These are phyloP conservation scores for Notothenia rossii DNA, from an alignment of 2,113 vertebrate genomes.

Conservation along the genomic window DNA sequence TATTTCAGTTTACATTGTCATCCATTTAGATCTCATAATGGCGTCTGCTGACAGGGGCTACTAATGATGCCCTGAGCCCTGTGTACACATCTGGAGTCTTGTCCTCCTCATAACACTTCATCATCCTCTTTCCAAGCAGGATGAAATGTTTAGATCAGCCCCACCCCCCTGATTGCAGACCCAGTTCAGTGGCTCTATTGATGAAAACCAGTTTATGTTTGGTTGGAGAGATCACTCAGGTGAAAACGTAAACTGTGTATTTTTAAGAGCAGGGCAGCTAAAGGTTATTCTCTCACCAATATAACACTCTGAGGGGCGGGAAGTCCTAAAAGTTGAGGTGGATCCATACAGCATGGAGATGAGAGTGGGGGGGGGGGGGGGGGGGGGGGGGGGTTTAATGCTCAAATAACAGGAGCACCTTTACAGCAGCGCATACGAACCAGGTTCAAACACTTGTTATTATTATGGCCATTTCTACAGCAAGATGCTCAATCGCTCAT, in stretches of 20 bases:
- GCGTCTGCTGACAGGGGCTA: slow-evolving; percentile 67
- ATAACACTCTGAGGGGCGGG: slow-evolving; percentile 20
- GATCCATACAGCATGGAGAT: background rate
- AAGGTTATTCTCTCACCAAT: slow-evolving; percentile 34
- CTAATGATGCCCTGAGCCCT: slow-evolving; percentile 66
- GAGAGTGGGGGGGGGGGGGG: background rate
- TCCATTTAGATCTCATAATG: slow-evolving; percentile 68
- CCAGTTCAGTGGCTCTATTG: slow-evolving; percentile 23
- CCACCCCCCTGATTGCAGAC: slow-evolving; percentile 55
- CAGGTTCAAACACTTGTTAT: background rate
- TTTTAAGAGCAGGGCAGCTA: slow-evolving; percentile 33
- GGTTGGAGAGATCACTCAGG: slow-evolving; percentile 54
- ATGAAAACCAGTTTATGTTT: slow-evolving; percentile 53
- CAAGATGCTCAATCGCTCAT: background rate
- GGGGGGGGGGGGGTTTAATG: background rate
- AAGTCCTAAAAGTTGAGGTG: background rate
- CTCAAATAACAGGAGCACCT: slow-evolving; percentile 6
- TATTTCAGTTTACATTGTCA: slow-evolving; percentile 76
- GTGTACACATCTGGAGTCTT: slow-evolving; percentile 70
- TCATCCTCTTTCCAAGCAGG: slow-evolving; percentile 52
- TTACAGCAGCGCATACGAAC: background rate
- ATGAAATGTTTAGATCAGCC: slow-evolving; percentile 73
- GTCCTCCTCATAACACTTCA: slow-evolving; percentile 67
- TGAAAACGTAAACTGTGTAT: slow-evolving; percentile 71
- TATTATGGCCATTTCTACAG: background rate